Evolutionary conservation across 1,140 invertebrate species (phyloP), one percentile per base, ranked within the genome.

Genomic region (Mya arenaria): DNA sequence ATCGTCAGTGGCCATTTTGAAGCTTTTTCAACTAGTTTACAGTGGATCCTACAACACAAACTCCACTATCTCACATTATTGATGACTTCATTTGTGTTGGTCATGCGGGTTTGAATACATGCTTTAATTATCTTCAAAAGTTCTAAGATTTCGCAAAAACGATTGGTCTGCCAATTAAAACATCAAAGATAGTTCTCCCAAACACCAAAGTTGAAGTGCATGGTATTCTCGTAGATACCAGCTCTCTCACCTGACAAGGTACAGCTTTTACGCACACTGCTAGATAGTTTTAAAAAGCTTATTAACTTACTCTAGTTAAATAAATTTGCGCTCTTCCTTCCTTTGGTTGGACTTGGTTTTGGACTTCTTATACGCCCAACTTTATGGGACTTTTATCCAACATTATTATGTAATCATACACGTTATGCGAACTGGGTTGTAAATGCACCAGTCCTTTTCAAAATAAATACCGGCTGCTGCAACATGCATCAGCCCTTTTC

Each of bases 71-170:
- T 28, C 73, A 78, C 30, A 55, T 83, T n/a, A 34, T 77, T 2
- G 82, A 83, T 78, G 82, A 83, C 63, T 78, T 83, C 39, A 58
- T 83, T 30, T 78, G 66, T 65, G 63, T 78, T 0, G 82, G 72
- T 1, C 68, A 39, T 8, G 13, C 71, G 1, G 17, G 28, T 2
- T 58, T 41, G 6, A 19, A 4, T 65, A 36, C 52, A 52, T 81
- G 79, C 34, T 10, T 28, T 23, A 8, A 10, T 23, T n/a, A 34
- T 30, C 23, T 79, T 1, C 5, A 79, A 19, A 23, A 39, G 19
- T 68, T 68, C 23, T 3, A 34, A 17, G 10, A 8, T 19, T 32
- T 79, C 28, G 5, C 34, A 13, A 36, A 23, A 10, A 19, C 25
- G 32, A 56, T 68, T 23, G 75, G 75, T 37, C 63, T 66, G 17